Base-by-base conservation (phyloP, 2,113 vertebrate genomes). In the Hemicordylus capensis region DNA sequence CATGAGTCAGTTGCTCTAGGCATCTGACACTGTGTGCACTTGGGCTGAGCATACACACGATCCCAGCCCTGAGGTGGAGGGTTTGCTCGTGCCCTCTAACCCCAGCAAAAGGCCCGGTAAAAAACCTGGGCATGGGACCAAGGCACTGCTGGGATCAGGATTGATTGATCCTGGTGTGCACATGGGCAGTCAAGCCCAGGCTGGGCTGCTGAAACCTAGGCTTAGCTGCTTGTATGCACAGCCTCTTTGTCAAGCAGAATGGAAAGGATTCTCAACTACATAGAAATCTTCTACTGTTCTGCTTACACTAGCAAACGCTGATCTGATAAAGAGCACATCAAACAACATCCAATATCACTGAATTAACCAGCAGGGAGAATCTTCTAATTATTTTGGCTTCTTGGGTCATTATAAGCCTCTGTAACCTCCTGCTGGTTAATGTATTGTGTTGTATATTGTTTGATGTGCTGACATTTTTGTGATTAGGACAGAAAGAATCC, bases 381-480 rank as follows among this genome's bases (percentile, higher is more conserved):
- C 58, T 42, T 78, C 76, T 44, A 63, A 78, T 31, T 44, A 63
- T 78, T 78, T 56, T 76, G n/a, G 74, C n/a, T 76, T 76, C 74
- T 76, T 56, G 48, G 17, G 46, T 76, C n/a, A 76, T 56, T 56
- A 24, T 56, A 56, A 76, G n/a, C 51, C 9, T 56, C 51, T 24
- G 48, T 24, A 22, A 11, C 31, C n/a, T 10, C 74, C 74, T 56
- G 34, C 51, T 39, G 51, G n/a, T 58, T 76, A 58, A 58, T 58
- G 75, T 48, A 56, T 24, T n/a, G 74, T 34, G 48, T 31, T 54
- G 19, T 54, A 54, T 48, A 76, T 37, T 76, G 75, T 76, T 56
- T 77, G 54, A 59, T 59, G 37, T 77, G 54, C 34, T 26, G 59
- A 59, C 12, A 12, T 77, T 42, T 59, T 26, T 77, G 22, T 39